A percentile compares a stretch with the other conserved stretches of the same genome.
Evolutionary conservation across 2,797 vertebrate genomes (phyloP).

Genomic region (Petrocephalus sullivani): DNA sequence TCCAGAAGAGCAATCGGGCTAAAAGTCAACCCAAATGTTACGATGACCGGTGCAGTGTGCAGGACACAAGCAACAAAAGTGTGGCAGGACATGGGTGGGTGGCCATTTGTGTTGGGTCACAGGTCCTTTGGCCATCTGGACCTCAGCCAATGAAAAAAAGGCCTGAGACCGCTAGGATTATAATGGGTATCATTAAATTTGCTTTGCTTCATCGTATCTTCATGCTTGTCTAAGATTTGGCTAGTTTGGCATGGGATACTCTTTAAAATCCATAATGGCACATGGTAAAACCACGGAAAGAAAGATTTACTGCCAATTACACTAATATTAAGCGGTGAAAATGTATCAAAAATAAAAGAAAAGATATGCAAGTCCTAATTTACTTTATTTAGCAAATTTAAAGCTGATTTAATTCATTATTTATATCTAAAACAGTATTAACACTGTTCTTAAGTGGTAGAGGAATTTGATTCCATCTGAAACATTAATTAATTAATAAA

Average conservation of each 20-base stretch:
- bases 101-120: neutral
- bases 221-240: neutral
- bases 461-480: neutral
- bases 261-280: neutral
- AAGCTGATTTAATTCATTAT: no score
- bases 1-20: neutral
- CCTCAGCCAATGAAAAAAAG: neutral
- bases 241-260: neutral
- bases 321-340: neutral
- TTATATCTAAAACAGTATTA: neutral
- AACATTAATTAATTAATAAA: neutral
- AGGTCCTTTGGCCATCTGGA: neutral
- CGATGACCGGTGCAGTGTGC: neutral
- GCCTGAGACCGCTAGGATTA: neutral
- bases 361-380: neutral
- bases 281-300: neutral
- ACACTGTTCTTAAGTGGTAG: neutral
- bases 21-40: neutral
- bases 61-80: neutral
- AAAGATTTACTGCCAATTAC: neutral
- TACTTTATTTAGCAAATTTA: neutral
- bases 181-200: neutral
- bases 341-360: neutral
- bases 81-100: neutral
- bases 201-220: neutral